These are phyloP conservation scores for Triplophysa yarkandensis DNA, from an alignment of 2,797 vertebrate species.

Conservation along the genomic window DNA sequence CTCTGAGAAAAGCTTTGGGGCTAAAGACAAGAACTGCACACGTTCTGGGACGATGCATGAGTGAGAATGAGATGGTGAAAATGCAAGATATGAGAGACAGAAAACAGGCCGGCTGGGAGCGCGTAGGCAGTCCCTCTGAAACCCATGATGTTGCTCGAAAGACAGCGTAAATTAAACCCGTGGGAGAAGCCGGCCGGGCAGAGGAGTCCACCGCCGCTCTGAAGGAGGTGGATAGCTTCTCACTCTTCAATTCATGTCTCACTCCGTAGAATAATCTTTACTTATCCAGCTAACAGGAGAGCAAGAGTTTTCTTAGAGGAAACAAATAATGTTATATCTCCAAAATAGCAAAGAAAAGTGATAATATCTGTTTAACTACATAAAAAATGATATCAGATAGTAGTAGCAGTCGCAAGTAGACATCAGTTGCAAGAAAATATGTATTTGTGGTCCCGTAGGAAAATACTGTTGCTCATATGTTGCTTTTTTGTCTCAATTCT, in stretches of 20 bases:
- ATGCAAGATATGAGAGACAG: constrained; percentile 35
- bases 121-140: constrained; percentile 43
- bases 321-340: not conserved
- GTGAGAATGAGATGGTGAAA: constrained; percentile 36
- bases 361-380: too few species aligned
- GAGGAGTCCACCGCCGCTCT: constrained; percentile 36
- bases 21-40: not conserved
- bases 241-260: not conserved
- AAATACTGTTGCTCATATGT: too few species aligned
- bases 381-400: too few species aligned
- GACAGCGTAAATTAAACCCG: constrained; percentile 45
- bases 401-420: too few species aligned
- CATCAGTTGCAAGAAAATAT: too few species aligned
- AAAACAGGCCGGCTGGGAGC: constrained; percentile 42
- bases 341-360: not conserved
- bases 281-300: not conserved
- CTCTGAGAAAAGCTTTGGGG: not conserved
- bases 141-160: constrained; percentile 26
- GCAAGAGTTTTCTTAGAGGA: not conserved
- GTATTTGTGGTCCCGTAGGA: too few species aligned
- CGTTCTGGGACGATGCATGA: constrained; percentile 8
- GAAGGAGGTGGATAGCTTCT: constrained; percentile 62
- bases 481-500: too few species aligned
- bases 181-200: constrained; percentile 36
- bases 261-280: not conserved